These are phyloP conservation scores for Spisula subtruncata DNA, from an alignment of 2,888 invertebrate species.

Conservation along the genomic window DNA sequence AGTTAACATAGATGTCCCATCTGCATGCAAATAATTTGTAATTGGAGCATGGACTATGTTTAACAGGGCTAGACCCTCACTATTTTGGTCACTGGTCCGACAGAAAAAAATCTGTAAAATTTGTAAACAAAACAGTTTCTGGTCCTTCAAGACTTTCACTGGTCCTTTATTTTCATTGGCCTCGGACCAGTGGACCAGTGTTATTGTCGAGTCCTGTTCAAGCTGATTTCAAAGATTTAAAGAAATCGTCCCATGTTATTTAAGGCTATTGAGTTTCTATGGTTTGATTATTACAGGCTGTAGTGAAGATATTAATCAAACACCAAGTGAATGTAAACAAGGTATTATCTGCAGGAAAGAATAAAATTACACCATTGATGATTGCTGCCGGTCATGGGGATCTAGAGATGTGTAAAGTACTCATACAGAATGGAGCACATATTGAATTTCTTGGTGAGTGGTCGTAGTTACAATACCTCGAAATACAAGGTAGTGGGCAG, in stretches of 20 bases:
- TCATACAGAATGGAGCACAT: constrained; percentile 88
- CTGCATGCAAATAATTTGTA: too few species aligned
- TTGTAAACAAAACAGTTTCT: too few species aligned
- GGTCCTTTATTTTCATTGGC: too few species aligned
- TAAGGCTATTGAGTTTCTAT: neutral
- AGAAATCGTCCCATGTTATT: neutral
- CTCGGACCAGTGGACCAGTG: too few species aligned
- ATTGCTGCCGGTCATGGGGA: constrained; percentile 88
- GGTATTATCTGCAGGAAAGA: constrained; percentile 86
- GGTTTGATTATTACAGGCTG: constrained; percentile 83
- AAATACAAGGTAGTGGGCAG: too few species aligned
- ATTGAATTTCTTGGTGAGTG: constrained; percentile 87
- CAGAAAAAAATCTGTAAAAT: too few species aligned
- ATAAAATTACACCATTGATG: constrained; percentile 88
- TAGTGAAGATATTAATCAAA: constrained; percentile 86
- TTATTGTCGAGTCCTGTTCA: too few species aligned
- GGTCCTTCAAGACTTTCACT: too few species aligned
- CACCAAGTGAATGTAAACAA: constrained; percentile 87
- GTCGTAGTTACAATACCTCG: constrained; percentile 72
- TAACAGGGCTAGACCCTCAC: too few species aligned
- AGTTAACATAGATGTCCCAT: too few species aligned
- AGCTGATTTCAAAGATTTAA: neutral
- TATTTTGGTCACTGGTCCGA: too few species aligned
- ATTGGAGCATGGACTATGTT: too few species aligned
- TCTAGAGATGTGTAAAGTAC: constrained; percentile 87